These are phyloP conservation scores for Anastrepha obliqua DNA, from an alignment of 1,140 invertebrate genomes.

Conservation along the genomic window DNA sequence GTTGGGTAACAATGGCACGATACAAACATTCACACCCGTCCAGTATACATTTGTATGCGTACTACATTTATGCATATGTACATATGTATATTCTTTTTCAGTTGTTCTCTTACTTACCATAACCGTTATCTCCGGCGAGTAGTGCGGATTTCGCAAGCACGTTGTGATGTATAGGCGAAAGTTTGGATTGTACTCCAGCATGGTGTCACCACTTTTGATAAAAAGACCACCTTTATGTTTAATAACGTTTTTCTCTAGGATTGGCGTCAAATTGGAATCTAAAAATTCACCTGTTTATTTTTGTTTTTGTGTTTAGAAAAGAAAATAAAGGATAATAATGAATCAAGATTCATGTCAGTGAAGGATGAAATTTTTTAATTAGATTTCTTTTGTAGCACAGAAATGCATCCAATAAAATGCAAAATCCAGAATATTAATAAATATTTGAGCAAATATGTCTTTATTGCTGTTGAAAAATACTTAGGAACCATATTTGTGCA, in stretches of 20 bases:
- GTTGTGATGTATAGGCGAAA: slow-evolving; percentile 96
- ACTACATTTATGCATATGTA: neutral
- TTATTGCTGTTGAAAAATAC: neutral
- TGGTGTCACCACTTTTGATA: slow-evolving; percentile 89
- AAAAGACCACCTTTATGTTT: slow-evolving; percentile 86
- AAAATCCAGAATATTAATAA: neutral
- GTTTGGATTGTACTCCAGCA: slow-evolving; percentile 86
- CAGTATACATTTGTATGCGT: too few species aligned
- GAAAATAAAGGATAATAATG: neutral
- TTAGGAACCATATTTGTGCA: too few species aligned
- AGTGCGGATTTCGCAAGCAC: slow-evolving; percentile 92
- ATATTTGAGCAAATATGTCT: neutral
- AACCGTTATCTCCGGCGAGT: slow-evolving; percentile 90
- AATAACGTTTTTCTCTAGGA: slow-evolving; percentile 88
- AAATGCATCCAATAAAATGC: neutral
- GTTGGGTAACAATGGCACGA: too few species aligned
- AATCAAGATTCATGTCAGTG: neutral
- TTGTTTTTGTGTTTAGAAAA: neutral
- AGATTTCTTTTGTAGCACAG: neutral
- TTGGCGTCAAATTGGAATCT: slow-evolving; percentile 88
- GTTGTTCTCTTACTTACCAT: slow-evolving; percentile 79
- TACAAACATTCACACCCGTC: too few species aligned
- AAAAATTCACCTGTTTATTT: slow-evolving; percentile 80
- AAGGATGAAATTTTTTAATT: neutral
- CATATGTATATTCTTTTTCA: neutral